Percentiles rank a stretch among this genome's conserved stretches.
Evolutionary conservation across 2,113 vertebrate species (phyloP).

Genomic region (Pimephales promelas): DNA sequence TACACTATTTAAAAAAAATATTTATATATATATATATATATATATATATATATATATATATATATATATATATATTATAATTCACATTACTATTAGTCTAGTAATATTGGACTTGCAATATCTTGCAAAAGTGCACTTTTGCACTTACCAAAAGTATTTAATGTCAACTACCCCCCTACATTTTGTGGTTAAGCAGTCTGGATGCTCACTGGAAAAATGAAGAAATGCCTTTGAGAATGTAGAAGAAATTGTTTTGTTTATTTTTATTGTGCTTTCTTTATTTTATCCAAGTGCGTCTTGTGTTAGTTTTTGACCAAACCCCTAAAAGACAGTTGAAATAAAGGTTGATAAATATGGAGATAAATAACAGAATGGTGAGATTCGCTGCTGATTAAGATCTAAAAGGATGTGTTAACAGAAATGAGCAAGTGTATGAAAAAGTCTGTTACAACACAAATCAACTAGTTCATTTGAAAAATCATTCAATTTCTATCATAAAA

Average conservation of each 20-base stretch:
- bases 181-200: neutral
- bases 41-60: too few species aligned
- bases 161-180: neutral
- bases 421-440: neutral
- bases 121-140: too few species aligned
- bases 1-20: too few species aligned
- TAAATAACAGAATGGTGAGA: neutral
- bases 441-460: neutral
- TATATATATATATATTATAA: too few species aligned
- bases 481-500: neutral
- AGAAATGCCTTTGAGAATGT: neutral
- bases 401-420: neutral
- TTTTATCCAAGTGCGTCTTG: neutral
- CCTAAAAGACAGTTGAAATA: neutral
- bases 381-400: neutral
- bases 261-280: constrained; percentile 1
- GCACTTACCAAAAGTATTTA: neutral
- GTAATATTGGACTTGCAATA: too few species aligned
- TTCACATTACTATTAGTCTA: too few species aligned
- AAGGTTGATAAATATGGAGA: constrained; percentile 5
- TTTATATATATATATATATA: too few species aligned
- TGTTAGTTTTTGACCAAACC: neutral
- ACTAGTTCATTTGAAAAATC: neutral
- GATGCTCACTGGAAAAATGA: neutral
- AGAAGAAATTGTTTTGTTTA: neutral